Evolutionary conservation across 2,113 vertebrate genomes (phyloP), one percentile per base, ranked within the genome.

Genomic region (Smithornis capensis): DNA sequence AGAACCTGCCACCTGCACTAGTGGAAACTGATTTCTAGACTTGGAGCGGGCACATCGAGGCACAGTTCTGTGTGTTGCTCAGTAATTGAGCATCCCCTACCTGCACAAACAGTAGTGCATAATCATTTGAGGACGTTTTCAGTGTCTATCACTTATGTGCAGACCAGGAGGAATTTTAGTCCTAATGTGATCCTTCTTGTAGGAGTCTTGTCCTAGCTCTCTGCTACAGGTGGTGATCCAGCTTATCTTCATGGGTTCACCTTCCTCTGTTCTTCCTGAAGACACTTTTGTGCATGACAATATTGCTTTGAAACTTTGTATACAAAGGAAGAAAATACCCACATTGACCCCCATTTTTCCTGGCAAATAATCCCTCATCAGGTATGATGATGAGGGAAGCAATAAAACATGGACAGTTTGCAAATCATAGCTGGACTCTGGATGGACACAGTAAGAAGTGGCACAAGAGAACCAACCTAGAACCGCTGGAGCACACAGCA

Each of bases 31-130:
- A 10, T 74, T 56, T 70, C 37, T 69, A 50, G 42, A 5, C 47
- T 45, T 45, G 23, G 12, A 23, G 42, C 74, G 12, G 25, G n/a
- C 50, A 28, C 17, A 18, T 24, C 31, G 25, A 65, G 19, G 45
- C 45, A 25, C 25, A 42, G 29, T 19, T 50, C 50, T 18, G 19
- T 28, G 64, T 27, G 10, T 14, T 45, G 11, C 25, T 87, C 33
- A 33, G 6, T 75, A 84, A 35, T 56, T n/a, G 18, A 6, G 21
- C n/a, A 49, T 49, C 12, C 31, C 31, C 15, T 45, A 45, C 16
- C n/a, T 69, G 16, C 19, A 40, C 1, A 0, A 57, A 29, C 3
- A 50, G 45, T 0, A 1, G 6, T 40, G 22, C 1, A 4, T 19
- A 57, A 57, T 33, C 5, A 2, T 14, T 21, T 27, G 27, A 84